Base-by-base conservation (phyloP, 2,113 vertebrate species). In the Platycercus adscitus region DNA sequence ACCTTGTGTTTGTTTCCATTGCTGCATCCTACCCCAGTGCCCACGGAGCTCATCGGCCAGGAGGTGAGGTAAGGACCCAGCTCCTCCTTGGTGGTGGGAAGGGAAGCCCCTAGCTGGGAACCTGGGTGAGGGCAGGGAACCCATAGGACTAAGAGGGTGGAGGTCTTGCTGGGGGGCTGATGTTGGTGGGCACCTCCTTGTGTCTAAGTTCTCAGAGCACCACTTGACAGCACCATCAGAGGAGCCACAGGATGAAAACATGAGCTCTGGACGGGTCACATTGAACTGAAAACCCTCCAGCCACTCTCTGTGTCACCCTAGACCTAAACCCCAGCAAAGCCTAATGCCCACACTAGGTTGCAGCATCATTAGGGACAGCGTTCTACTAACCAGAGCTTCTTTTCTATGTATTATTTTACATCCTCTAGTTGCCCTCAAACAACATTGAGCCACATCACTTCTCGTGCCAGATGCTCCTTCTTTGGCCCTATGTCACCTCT, bases 11-110 rank as follows among this genome's bases (percentile, higher is more conserved):
- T 94, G 52, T 88, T 96, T 86, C 91, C 24, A 7, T 78, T 86
- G 14, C 88, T 70, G 92, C 39, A 16, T 84, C 91, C 81, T 72
- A 52, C 84, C 91, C 35, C 93, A 98, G 96, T 96, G 97, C 98
- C 98, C 90, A 97, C 98, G 33, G 99, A 99, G 97, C 98, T 99
- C 75, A 96, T 98, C 93, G 99, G 98, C 96, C 98, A 99, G 92
- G 99, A 99, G 96, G 98, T 99, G 98, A 99, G 99, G 99, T 99
- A 99, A 99, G 99, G 88, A 97, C 44, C 60, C 61, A 72, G 76
- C 86, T 96, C 25, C 33, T 60, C 64, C 82, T n/a, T 0, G 31
- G 44, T 0, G 10, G 2, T 5, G 90, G 64, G 46, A 41, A 41
- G 83, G 86, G 72, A 41, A 35, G 55, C 43, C 52, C 56, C 13